Percentiles rank a stretch among this genome's conserved stretches.
phyloP scores from a whole-genome alignment of 2,888 invertebrate genomes.

The Trissolcus brochymenae region DNA sequence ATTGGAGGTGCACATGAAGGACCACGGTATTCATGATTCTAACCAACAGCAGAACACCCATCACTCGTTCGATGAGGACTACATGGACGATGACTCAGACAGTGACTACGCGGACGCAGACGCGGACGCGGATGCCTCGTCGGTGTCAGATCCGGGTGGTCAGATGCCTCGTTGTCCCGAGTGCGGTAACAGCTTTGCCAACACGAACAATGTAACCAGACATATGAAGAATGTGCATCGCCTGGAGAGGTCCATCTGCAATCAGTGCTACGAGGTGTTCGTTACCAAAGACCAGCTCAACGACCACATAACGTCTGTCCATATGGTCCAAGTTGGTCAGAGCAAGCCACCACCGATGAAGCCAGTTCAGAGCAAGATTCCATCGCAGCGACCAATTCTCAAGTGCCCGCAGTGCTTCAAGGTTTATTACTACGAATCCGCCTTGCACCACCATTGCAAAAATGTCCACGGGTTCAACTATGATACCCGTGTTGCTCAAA shows the following conservation, averaged over 20 bases:
- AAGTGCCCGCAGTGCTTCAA: constrained; percentile 65
- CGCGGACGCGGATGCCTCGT: constrained; percentile 26
- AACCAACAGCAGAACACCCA: constrained; percentile 64
- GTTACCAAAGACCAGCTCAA: constrained; percentile 80
- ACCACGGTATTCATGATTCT: constrained; percentile 68
- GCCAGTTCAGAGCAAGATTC: background rate
- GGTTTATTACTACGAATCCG: constrained; percentile 63
- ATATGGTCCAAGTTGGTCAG: constrained; percentile 64
- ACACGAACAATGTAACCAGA: constrained; percentile 68
- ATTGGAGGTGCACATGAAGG: constrained; percentile 72
- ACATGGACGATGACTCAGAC: background rate
- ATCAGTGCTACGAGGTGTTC: constrained; percentile 81
- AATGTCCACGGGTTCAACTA: constrained; percentile 63
- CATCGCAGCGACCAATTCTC: constrained; percentile 12
- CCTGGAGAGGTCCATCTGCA: constrained; percentile 78
- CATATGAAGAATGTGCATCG: constrained; percentile 68
- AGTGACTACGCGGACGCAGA: constrained; percentile 9
- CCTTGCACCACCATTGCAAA: constrained; percentile 66
- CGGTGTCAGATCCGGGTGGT: constrained; percentile 62
- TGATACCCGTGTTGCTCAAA: constrained; percentile 1
- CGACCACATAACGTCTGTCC: constrained; percentile 80
- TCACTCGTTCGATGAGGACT: constrained; percentile 54
- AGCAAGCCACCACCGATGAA: background rate
- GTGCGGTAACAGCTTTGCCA: constrained; percentile 80
- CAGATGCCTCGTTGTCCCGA: constrained; percentile 77